Evolutionary conservation across 2,797 vertebrate species (phyloP).

Genomic region (Betta splendens): DNA sequence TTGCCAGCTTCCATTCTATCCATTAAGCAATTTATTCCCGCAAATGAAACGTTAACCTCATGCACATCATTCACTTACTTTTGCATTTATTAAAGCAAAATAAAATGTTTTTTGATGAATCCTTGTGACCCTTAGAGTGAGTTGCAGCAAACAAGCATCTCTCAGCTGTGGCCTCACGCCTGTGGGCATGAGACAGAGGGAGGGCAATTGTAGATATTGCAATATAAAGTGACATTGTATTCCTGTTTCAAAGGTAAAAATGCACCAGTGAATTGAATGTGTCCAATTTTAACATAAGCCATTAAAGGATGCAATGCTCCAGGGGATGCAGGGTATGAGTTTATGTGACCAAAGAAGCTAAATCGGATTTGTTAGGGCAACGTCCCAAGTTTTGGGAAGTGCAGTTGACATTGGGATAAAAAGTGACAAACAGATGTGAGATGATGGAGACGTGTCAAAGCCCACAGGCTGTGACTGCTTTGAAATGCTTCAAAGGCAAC

Average conservation of each 20-base stretch:
- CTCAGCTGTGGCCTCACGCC: no score
- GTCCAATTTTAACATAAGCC: not conserved
- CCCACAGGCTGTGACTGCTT: constrained; percentile 1
- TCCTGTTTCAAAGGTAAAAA: not conserved
- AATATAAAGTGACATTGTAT: not conserved
- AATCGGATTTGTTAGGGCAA: constrained; percentile 4
- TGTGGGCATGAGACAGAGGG: constrained; percentile 2
- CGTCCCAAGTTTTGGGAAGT: not conserved
- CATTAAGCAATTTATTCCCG: constrained; percentile 1
- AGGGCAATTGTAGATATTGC: constrained; percentile 13
- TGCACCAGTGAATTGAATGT: not conserved
- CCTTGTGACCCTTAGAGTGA: constrained; percentile 10
- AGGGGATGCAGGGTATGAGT: not conserved
- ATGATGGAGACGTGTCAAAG: constrained; percentile 29
- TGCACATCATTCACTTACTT: constrained; percentile 8
- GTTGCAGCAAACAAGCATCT: constrained; percentile 8
- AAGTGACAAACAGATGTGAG: constrained; percentile 31
- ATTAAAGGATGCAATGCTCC: not conserved
- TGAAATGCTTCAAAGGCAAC: constrained; percentile 22
- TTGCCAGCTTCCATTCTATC: constrained; percentile 8
- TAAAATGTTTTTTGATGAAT: constrained; percentile 17
- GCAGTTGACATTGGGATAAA: not conserved
- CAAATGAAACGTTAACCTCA: constrained; percentile 10
- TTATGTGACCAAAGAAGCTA: not conserved
- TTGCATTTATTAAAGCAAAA: constrained; percentile 30